Base-by-base conservation (phyloP, 2,113 vertebrate species). In the Hydropotes inermis region DNA sequence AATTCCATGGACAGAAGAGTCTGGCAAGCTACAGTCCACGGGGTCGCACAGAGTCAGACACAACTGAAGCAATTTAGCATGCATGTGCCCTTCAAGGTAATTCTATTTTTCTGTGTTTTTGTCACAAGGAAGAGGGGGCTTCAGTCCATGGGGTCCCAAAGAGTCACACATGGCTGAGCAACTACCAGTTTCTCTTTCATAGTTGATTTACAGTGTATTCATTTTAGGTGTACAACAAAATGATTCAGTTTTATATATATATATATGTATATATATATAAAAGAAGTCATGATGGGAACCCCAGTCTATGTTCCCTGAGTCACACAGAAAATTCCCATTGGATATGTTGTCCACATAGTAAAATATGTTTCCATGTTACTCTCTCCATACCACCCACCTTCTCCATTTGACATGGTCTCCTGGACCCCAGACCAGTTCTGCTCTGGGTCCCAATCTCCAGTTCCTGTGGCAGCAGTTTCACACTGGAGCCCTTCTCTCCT, bases 151-250 rank as follows among this genome's bases (percentile, higher is more conserved):
- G 67, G 67, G n/a, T 70, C 67, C 67, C n/a, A 39, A 70, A 39
- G 17, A 39, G n/a, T 39, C 10, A 1, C 67, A 36, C n/a, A 39
- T 0, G 2, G n/a, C n/a, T 70, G 19, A 39, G n/a, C 0, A 2
- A 39, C 10, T 21, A 39, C 10, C n/a, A 39, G n/a, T 70, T 11
- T 70, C 10, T 12, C 67, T 70, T 70, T 39, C 5, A 70, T 94
- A 50, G 45, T 50, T 50, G 16, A 6, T 50, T 50, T 33, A 21
- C 45, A 33, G 11, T 81, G 78, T 11, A 5, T 33, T 81, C 45
- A 6, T 19, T 78, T 81, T 30, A 11, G 45, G 5, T 50, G 28
- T 19, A 33, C 45, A 33, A 45, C 78, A 33, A 50, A 50, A 47
- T 33, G 45, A n/a, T 76, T 43, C 36, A 23, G 67, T 23, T 70